Percentiles rank a stretch among this genome's conserved stretches.
Evolutionary conservation across 2,888 invertebrate genomes (phyloP).

Genomic region (Melikaiella ostensackeni): DNA sequence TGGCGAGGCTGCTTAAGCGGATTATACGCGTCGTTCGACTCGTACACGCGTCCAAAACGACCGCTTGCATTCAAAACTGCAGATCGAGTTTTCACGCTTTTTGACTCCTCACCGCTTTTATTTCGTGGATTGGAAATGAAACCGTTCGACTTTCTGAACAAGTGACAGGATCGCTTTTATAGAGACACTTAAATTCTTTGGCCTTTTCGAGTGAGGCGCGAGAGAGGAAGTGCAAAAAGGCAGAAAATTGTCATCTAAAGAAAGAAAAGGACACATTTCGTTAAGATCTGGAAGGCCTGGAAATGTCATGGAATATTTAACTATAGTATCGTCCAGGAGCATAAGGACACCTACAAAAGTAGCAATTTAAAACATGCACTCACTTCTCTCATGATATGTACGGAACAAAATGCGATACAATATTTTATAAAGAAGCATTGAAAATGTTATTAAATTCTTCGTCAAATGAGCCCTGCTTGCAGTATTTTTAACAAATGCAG

Average conservation of each 20-base stretch:
- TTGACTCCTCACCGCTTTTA: conserved; percentile 54
- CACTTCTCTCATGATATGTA: no score
- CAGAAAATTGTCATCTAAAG: conserved; percentile 49
- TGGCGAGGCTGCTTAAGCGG: conserved; percentile 68
- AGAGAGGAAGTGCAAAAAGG: conserved; percentile 46
- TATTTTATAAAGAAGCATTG: no score
- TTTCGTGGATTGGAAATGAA: conserved; percentile 31
- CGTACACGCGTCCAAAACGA: conserved; percentile 54
- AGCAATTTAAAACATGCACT: no score
- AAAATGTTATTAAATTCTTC: no score
- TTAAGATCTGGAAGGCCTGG: no score
- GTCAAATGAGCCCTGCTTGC: no score
- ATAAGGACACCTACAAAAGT: no score
- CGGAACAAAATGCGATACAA: no score
- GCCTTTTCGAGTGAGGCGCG: conserved; percentile 31
- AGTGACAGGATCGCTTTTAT: conserved; percentile 38
- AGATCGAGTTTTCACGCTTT: conserved; percentile 66
- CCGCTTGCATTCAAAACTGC: conserved; percentile 55
- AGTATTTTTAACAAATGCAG: no score
- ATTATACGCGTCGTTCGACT: conserved; percentile 66
- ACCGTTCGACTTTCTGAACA: conserved; percentile 47
- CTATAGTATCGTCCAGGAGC: no score
- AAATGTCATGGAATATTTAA: no score
- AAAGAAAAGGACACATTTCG: no score
- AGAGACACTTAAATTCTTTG: background rate